Base-by-base conservation (phyloP, 1,140 invertebrate genomes). In the Saccostrea cuccullata region DNA sequence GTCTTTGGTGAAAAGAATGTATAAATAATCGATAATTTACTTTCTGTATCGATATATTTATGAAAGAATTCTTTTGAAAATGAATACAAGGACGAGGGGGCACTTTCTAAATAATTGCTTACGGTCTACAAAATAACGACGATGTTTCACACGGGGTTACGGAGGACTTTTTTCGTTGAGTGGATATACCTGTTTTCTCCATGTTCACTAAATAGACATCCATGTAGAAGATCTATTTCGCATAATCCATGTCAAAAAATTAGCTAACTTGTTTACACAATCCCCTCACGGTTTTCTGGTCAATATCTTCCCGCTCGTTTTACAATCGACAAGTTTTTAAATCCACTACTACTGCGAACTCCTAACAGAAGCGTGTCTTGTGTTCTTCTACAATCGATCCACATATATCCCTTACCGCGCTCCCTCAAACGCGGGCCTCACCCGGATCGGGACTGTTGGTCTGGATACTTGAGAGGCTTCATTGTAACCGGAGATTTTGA, bases 171-270 rank as follows among this genome's bases (percentile, higher is more conserved):
- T 77, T 17, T 77, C 30, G 26, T 26, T 77, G 26, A 77, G 70
- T 40, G 70, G 26, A 77, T 77, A 77, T 77, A 77, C 70, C 70
- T 77, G 70, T 77, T 30, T 26, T 77, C 3, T 77, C 70, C 26
- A 30, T 77, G 70, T 30, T 30, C 26, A 36, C 13, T 77, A 36
- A 47, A 47, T 77, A 77, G 70, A 77, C 70, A 77, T 15, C 26
- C 70, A 77, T 77, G 70, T 26, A 77, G 70, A 77, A 77, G 30
- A 77, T 77, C 70, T 77, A 36, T 36, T 77, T 77, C 70, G 70
- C 70, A 77, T 77, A 77, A 77, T 77, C 70, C 70, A 77, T 77
- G 70, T 77, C 30, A 77, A 77, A 77, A 67, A 77, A 77, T 77
- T 77, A 77, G 26, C 70, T 77, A 77, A 77, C 70, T 77, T 77